Evolutionary conservation across 2,797 vertebrate genomes (phyloP), one percentile per base, ranked within the genome.

Genomic region (Benthosema pterotum): DNA sequence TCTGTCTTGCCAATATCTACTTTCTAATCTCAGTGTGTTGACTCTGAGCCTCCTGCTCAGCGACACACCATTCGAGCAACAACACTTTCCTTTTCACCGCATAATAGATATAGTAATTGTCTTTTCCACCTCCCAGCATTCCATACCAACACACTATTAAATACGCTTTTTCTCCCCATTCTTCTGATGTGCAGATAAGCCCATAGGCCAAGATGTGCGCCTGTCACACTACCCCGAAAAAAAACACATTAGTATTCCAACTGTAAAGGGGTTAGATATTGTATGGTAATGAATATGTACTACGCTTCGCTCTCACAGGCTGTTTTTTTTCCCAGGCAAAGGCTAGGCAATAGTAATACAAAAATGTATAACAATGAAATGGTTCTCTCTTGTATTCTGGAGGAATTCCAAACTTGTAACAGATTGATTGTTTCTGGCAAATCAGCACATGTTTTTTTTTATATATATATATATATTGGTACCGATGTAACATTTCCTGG

Each of bases 81-180:
- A 61, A 45, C 64, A 71, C 60, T 80, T 86, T 80, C 82, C 82
- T 84, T 77, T 75, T 86, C 86, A 80, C 72, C 70, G 57, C 65
- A 86, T 87, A 88, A 88, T 74, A 82, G 82, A 91, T 89, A 83
- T 87, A 65, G 73, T 72, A 75, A 80, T 88, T 89, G 87, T 68
- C 71, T 75, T 84, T n/a, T 83, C 67, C 65, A 82, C 83, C 82
- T 89, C 78, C 52, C 55, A 88, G 85, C 65, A 46, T 42, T 72
- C 75, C 57, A 66, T 86, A 75, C 69, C 68, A 80, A 84, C 87
- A 89, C 77, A 78, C 71, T 51, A 81, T 87, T 88, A 86, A 87
- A 81, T 80, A 79, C 77, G 71, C 83, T 79, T 68, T 69, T 58
- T 51, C 42, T 60, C 76, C 57, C 52, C 64, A 83, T 88, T 90